phyloP scores from a whole-genome alignment of 2,888 invertebrate species.

The Melinopterus prodromus region DNA sequence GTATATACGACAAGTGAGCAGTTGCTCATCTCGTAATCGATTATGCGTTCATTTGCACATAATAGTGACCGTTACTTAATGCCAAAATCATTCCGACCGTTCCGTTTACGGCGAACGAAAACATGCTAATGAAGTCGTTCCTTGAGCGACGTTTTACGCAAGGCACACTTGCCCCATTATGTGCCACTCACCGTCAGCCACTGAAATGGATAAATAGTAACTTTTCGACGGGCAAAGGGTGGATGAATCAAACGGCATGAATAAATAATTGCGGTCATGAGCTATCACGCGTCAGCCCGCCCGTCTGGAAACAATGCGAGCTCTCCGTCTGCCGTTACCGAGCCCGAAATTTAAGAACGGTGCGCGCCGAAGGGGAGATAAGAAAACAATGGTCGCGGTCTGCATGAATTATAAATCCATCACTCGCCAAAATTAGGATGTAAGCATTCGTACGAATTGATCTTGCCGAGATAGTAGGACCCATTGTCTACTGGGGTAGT shows the following conservation, averaged over 20 bases:
- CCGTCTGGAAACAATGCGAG: background rate
- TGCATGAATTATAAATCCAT: constrained; percentile 23
- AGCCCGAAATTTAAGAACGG: background rate
- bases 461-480: background rate
- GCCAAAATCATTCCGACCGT: background rate
- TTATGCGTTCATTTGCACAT: background rate
- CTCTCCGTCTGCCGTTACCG: background rate
- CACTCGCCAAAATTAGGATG: constrained; percentile 17
- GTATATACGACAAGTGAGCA: no score
- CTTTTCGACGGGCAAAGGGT: background rate
- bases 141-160: constrained; percentile 16
- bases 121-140: constrained; percentile 22
- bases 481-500: background rate
- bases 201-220: constrained; percentile 5
- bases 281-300: background rate
- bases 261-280: constrained; percentile 4
- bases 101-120: constrained; percentile 12
- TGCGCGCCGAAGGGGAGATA: constrained; percentile 8
- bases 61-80: background rate
- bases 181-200: constrained; percentile 20
- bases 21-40: no score
- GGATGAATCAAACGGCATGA: constrained; percentile 4
- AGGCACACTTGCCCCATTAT: constrained; percentile 16
- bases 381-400: constrained; percentile 20
- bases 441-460: background rate